Conservation (phyloP, 64 coral and sea anemone species). For the Stylophora pistillata region DNA sequence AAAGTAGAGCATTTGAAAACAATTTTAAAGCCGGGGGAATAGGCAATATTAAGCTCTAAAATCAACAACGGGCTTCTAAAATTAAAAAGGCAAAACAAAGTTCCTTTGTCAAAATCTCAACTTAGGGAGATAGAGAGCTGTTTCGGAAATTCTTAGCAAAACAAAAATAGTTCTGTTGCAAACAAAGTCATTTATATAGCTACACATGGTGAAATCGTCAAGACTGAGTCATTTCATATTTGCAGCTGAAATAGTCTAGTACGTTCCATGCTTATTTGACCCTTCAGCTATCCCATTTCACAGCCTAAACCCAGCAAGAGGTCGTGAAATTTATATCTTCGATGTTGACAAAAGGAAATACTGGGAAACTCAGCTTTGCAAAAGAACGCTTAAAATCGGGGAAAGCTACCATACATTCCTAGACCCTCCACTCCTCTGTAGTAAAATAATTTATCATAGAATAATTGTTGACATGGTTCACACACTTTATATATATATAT, state of each 20-base stretch:
- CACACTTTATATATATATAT: not conserved
- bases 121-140: not conserved
- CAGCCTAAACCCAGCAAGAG: conserved; percentile 6
- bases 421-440: not conserved
- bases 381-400: conserved; percentile 6
- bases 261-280: conserved; percentile 5
- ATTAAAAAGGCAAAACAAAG: conserved; percentile 27
- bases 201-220: conserved; percentile 27
- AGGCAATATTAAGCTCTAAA: conserved; percentile 22
- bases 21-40: not conserved
- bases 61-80: conserved; percentile 31
- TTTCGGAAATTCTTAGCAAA: not conserved
- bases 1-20: conserved; percentile 22
- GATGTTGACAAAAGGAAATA: conserved; percentile 33
- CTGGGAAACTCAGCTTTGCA: not conserved
- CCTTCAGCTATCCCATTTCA: conserved; percentile 36
- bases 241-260: not conserved
- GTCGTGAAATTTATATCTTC: conserved; percentile 45
- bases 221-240: conserved; percentile 10
- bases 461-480: conserved; percentile 31
- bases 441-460: conserved; percentile 3
- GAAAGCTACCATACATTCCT: not conserved
- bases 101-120: not conserved
- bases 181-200: not conserved
- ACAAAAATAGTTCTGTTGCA: not conserved